Base-by-base conservation (phyloP, 2,888 invertebrate species). In the Agrilus biguttatus region DNA sequence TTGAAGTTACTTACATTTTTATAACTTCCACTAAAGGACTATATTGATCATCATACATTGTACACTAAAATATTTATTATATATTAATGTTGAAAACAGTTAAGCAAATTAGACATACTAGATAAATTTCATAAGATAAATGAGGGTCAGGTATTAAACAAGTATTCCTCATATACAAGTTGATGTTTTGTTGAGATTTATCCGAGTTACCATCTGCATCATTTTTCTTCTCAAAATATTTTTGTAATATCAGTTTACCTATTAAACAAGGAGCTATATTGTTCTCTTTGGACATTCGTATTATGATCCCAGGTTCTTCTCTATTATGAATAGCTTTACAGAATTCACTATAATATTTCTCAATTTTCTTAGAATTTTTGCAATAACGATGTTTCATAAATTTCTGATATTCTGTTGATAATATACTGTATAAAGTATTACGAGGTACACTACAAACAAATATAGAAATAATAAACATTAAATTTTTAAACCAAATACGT, bases 31-130 rank as follows among this genome's bases (percentile, higher is more conserved):
- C 74, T 54, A 84, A 70, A 1, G 85, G 81, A 35, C 91, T 90
- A 67, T 91, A 89, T 49, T 83, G 77, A 58, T 85, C 83, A 61
- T 93, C 92, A 64, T 82, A 78, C 49, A 85, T 70, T 7, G 80
- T 73, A 56, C 85, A 86, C 79, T 87, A 66, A 50, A 76, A 75
- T 54, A 50, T 57, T 12, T 14, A 23, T 14, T 37, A 14, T 8
- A 52, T 52, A 43, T 37, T 17, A 21, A 21, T 38, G 37, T 40
- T 42, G 21, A 49, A 45, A 44, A 49, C 48, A 46, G 42, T 39
- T 21, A 39, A 43, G 41, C 33, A 36, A 42, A 8, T 48, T 43
- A 45, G 43, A 32, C 63, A 57, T 66, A 65, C 84, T 73, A 83
- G 61, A 63, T 78, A 80, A 14, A 83, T 71, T 73, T 88, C 85